These are phyloP conservation scores for Pristiophorus japonicus DNA, from an alignment of 2,113 vertebrate genomes.

Conservation along the genomic window DNA sequence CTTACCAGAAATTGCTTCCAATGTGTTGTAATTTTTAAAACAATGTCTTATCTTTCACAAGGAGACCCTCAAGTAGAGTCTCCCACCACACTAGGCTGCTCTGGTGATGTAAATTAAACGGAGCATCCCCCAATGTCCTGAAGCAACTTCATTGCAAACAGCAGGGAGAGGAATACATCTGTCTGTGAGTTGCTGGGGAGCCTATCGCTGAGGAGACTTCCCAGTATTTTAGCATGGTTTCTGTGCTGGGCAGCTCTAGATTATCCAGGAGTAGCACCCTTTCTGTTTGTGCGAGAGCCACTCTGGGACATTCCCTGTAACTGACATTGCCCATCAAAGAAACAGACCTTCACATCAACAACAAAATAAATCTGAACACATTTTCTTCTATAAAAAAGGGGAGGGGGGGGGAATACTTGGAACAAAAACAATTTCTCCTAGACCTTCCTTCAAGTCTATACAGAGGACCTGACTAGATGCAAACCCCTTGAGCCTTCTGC, in stretches of 20 bases:
- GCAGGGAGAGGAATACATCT: background rate
- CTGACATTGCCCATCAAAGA: background rate
- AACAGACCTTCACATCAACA: background rate
- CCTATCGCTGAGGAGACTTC: background rate
- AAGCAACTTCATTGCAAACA: background rate
- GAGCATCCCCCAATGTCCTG: background rate
- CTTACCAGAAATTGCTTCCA: background rate
- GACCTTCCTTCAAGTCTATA: background rate
- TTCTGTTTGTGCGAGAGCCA: background rate
- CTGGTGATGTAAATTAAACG: background rate
- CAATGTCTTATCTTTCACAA: background rate
- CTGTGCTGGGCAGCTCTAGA: background rate
- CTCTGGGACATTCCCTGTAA: background rate
- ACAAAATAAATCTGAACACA: background rate
- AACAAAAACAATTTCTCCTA: background rate
- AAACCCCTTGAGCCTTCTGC: background rate
- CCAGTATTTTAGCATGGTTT: background rate
- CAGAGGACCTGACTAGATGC: background rate
- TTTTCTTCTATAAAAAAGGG: background rate
- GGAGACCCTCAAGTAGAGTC: background rate
- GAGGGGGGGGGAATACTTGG: background rate
- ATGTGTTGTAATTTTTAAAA: background rate
- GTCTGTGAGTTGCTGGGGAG: background rate
- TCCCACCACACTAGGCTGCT: background rate
- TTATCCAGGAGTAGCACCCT: background rate